Evolutionary conservation across 64 coral and sea anemone genomes (phyloP).

Genomic region (Stichodactyla helianthus): DNA sequence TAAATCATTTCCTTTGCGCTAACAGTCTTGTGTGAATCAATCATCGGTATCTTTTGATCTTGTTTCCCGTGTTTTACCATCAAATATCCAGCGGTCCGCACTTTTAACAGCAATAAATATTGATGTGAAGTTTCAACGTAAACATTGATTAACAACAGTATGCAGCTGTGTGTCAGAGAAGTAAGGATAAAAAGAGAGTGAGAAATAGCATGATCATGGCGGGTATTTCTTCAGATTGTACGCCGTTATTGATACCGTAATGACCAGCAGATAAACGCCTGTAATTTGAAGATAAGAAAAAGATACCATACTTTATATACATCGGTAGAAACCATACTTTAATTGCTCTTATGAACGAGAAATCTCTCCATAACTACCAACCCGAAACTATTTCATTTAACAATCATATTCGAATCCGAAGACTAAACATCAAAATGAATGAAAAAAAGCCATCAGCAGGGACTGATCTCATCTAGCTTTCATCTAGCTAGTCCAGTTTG

Average conservation of each 20-base stretch:
- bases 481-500: neutral
- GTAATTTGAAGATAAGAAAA: neutral
- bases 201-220: too few relatives aligned
- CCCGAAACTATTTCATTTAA: too few relatives aligned
- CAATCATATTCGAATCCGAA: neutral
- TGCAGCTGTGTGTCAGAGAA: neutral
- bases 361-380: too few relatives aligned
- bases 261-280: neutral
- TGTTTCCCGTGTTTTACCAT: neutral
- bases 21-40: neutral
- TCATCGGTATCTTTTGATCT: slow-evolving; percentile 8
- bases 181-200: neutral
- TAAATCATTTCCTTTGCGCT: neutral
- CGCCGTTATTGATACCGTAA: neutral
- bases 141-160: neutral
- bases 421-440: neutral
- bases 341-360: too few relatives aligned
- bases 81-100: neutral
- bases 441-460: neutral
- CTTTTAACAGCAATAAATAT: slow-evolving; percentile 1
- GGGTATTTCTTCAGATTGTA: neutral
- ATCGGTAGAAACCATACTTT: too few relatives aligned
- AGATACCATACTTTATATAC: neutral
- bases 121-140: neutral
- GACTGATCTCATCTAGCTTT: neutral